phyloP scores from a whole-genome alignment of 2,113 vertebrate species.

The Amblyopsis rosae region DNA sequence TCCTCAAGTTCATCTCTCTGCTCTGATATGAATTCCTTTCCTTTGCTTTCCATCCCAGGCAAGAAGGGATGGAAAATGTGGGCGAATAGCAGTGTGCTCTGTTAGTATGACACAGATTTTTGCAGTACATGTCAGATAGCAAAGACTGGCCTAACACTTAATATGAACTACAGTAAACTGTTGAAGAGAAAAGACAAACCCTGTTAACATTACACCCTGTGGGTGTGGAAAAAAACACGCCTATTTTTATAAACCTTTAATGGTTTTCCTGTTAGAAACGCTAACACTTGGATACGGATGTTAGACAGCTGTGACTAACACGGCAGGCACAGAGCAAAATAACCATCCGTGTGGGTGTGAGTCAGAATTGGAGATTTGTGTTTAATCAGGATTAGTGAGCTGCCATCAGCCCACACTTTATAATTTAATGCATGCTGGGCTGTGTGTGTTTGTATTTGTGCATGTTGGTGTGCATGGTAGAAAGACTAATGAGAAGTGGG shows the following conservation, averaged over 20 bases:
- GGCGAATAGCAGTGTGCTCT: too few relatives aligned
- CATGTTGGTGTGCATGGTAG: constrained; percentile 23
- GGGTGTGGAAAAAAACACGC: too few relatives aligned
- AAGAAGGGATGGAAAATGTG: too few relatives aligned
- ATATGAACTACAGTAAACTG: neutral
- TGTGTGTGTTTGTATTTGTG: neutral
- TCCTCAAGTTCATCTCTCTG: too few relatives aligned
- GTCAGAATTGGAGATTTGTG: constrained; percentile 50
- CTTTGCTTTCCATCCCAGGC: too few relatives aligned
- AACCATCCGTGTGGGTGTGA: constrained; percentile 40
- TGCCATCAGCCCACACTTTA: constrained; percentile 46
- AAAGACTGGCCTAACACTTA: neutral
- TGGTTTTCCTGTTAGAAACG: neutral
- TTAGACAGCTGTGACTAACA: constrained; percentile 39
- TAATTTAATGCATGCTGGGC: constrained; percentile 57
- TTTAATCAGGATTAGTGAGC: constrained; percentile 71
- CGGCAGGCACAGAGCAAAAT: neutral
- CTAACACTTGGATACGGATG: neutral
- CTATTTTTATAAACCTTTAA: too few relatives aligned
- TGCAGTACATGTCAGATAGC: neutral
- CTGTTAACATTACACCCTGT: too few relatives aligned
- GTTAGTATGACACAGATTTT: too few relatives aligned
- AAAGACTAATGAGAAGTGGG: constrained; percentile 17
- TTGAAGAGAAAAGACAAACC: too few relatives aligned
- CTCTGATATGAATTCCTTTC: too few relatives aligned